Evolutionary conservation across 1,140 invertebrate genomes (phyloP).

Genomic region (Heterodera carotae): DNA sequence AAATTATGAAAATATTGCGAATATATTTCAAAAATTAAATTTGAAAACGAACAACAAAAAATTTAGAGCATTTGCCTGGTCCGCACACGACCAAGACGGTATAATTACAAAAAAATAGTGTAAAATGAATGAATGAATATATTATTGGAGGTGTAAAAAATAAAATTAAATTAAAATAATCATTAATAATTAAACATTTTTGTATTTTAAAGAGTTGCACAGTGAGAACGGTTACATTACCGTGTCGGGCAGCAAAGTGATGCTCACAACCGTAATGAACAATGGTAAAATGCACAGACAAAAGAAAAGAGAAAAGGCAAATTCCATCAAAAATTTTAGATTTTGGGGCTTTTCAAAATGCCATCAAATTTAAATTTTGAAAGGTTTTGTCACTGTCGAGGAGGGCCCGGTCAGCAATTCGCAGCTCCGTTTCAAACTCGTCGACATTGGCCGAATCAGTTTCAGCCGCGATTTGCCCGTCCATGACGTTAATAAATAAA

Average conservation of each 20-base stretch:
- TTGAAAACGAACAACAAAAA: no score
- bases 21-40: background rate
- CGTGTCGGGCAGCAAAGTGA: constrained; percentile 52
- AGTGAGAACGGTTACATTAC: constrained; percentile 62
- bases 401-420: constrained; percentile 45
- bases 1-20: no score
- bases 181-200: background rate
- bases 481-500: constrained; percentile 55
- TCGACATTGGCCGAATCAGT: constrained; percentile 64
- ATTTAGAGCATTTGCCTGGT: constrained; percentile 64
- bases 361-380: no score
- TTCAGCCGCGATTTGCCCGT: constrained; percentile 64
- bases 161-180: no score
- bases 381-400: constrained; percentile 64
- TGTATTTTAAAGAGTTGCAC: constrained; percentile 62
- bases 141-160: no score
- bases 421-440: constrained; percentile 49
- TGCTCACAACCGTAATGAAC: constrained; percentile 64
- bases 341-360: no score
- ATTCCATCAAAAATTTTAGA: no score
- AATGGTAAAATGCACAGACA: constrained; percentile 45
- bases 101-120: no score
- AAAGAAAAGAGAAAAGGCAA: background rate
- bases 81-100: constrained; percentile 51
- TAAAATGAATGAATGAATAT: no score